A percentile compares a stretch with the other conserved stretches of the same genome.
These are phyloP conservation scores for Mactra quadrangularis DNA, from an alignment of 1,140 invertebrate genomes.

Conservation along the genomic window DNA sequence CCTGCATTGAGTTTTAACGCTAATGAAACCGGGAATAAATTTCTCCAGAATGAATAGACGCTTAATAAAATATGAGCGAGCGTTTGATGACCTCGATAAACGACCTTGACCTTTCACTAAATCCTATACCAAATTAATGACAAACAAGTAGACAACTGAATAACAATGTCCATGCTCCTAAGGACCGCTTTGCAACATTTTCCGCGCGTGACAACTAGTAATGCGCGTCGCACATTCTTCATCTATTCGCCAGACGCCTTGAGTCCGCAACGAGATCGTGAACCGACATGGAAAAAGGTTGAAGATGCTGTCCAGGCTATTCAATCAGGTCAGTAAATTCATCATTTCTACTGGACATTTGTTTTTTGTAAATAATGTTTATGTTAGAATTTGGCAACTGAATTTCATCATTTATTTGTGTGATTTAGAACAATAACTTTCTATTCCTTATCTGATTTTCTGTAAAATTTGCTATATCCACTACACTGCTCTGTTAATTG, in stretches of 20 bases:
- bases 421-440: too few relatives aligned
- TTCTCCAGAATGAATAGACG: neutral
- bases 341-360: neutral
- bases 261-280: constrained; percentile 48
- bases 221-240: constrained; percentile 23
- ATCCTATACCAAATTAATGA: too few relatives aligned
- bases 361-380: too few relatives aligned
- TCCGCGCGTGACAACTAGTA: constrained; percentile 28
- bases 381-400: too few relatives aligned
- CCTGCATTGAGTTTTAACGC: too few relatives aligned
- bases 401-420: too few relatives aligned
- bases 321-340: constrained; percentile 61
- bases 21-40: constrained; percentile 4
- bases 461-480: too few relatives aligned
- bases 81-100: too few relatives aligned
- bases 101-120: constrained; percentile 32
- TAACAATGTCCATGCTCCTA: constrained; percentile 19
- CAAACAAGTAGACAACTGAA: neutral
- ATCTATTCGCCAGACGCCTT: constrained; percentile 51
- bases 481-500: too few relatives aligned
- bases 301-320: constrained; percentile 83
- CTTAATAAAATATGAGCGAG: constrained; percentile 33
- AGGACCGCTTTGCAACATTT: constrained; percentile 13
- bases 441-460: too few relatives aligned
- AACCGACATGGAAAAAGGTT: constrained; percentile 81